Base-by-base conservation (phyloP, 2,113 vertebrate species). In the Microtus montanus region DNA sequence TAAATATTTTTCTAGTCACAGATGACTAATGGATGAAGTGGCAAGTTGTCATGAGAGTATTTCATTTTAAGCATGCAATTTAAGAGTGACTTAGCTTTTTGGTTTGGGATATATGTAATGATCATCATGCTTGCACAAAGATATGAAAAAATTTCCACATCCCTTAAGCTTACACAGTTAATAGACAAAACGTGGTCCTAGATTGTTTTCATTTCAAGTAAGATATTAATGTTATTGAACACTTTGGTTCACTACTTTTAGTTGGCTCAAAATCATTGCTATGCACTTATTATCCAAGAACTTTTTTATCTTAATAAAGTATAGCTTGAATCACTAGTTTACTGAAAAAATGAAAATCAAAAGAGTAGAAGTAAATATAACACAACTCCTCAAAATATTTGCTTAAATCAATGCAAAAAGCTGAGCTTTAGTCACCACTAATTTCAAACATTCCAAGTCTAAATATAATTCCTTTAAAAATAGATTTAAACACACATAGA, bases 401-500 rank as follows among this genome's bases (percentile, higher is more conserved):
- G 24, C 10, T 85, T 85, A 85, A 63, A 41, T 63, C 22, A 82
- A 14, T 5, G 54, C n/a, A 63, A 41, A 41, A 83, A 63, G 68
- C 38, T 85, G 12, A 78, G 75, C 13, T 91, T 87, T 80, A 82
- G 11, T 96, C 61, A 87, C 11, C 85, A 63, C 6, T 74, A 28
- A 49, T 89, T 90, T 8, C 11, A 87, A 94, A 91, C 33, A 91
- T 8, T 71, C 41, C 91, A 82, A 75, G 17, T 74, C 15, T 93
- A 83, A 87, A 0, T 14, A 83, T n/a, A 90, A 71, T 82, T 93
- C 49, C 70, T 91, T 58, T 49, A 77, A 85, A 95, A 95, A 22
- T 63, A 74, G 61, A 70, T 83, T 19, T 73, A 92, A 41, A 95
- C 0, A 85, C 4, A 85, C 1, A 28, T 33, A 54, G 8, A 91